A percentile compares a stretch with the other conserved stretches of the same genome.
Conservation (phyloP, 2,797 vertebrate genomes). For the Anguilla megastoma region DNA sequence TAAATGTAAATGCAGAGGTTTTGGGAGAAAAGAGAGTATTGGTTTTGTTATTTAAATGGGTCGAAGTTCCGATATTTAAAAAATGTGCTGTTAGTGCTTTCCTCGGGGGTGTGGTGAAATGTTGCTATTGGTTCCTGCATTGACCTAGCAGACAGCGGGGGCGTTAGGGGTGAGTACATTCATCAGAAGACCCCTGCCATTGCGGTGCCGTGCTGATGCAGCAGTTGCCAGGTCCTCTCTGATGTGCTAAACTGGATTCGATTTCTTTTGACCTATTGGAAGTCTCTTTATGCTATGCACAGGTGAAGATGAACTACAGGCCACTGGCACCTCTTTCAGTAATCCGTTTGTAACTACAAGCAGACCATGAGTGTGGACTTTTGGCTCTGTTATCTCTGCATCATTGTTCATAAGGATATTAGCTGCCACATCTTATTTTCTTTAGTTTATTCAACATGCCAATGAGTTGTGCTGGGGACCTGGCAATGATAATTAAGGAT, state of each 20-base stretch:
- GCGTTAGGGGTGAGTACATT: not conserved
- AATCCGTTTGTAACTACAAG: not conserved
- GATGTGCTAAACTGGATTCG: slow-evolving; percentile 16
- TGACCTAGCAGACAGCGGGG: not conserved
- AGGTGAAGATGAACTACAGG: not conserved
- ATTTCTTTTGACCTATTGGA: slow-evolving; percentile 14
- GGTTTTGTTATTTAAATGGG: not conserved
- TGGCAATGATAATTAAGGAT: not conserved
- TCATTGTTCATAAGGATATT: not conserved
- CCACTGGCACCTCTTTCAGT: not conserved
- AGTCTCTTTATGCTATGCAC: not conserved
- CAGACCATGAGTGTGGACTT: not conserved
- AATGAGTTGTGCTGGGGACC: not conserved
- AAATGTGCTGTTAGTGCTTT: not conserved
- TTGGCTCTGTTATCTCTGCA: not conserved
- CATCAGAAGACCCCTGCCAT: not conserved
- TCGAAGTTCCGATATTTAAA: not conserved
- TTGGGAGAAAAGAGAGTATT: not conserved
- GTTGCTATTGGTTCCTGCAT: not conserved
- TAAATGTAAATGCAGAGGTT: not conserved
- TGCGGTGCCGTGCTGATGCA: not conserved
- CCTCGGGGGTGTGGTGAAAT: not conserved
- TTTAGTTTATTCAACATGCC: not conserved
- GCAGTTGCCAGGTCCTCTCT: not conserved
- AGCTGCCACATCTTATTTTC: not conserved